Evolutionary conservation across 2,797 vertebrate species (phyloP), one percentile per base, ranked within the genome.

Genomic region (Brachyalestes nurse): DNA sequence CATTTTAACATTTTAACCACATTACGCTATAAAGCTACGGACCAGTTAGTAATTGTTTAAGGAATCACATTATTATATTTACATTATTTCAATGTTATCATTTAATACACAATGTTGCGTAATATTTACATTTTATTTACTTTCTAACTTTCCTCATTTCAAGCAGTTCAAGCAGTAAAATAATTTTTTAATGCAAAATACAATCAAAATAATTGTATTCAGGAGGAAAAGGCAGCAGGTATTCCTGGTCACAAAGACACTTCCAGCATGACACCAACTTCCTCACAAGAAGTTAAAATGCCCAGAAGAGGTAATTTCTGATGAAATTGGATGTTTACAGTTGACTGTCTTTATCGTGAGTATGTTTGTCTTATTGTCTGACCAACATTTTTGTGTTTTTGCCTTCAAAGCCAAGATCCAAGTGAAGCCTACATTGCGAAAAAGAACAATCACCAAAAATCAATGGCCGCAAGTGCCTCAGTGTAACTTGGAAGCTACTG

Each of bases 241-340:
- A 21, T 28, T 55, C 67, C 45, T 45, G 45, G 60, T 64, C n/a
- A 0, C 12, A 21, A 61, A 17, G 55, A 74, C 23, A 6, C 13
- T 21, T 25, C n/a, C 7, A 28, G 9, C 0, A 66, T 5, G 19
- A n/a, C 53, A 53, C 7, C 12, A 21, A 23, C 65, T 1, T 45
- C 53, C 47, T 47, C 21, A 17, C 16, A 19, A 69, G 55, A 55
- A 75, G 38, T 13, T 14, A 47, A 17, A 58, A 17, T 13, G n/a
- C 25, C 51, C 47, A 49, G 58, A 79, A 67, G 65, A 67, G 69
- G 82, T 82, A 45, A 12, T 34, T 34, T 25, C 7, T 77, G 25
- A 23, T 62, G 13, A 21, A 8, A 55, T 1, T 9, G 23, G 19
- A 9, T 16, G 13, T 23, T 17, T 51, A 13, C 45, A 21, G 13